A percentile compares a stretch with the other conserved stretches of the same genome.
These are phyloP conservation scores for Decapterus maruadsi DNA, from an alignment of 2,797 vertebrate genomes.

Conservation along the genomic window DNA sequence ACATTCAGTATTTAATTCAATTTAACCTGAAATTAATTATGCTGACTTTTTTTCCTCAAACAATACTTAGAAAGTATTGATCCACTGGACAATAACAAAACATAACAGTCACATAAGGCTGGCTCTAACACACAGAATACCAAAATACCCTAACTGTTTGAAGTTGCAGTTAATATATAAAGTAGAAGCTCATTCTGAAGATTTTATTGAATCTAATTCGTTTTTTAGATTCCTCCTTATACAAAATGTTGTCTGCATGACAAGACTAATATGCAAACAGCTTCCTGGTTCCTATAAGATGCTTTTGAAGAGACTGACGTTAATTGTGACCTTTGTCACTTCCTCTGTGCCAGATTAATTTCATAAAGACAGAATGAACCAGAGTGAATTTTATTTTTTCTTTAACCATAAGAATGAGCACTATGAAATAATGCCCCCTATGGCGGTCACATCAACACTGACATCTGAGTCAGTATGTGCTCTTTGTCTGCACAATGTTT, in stretches of 20 bases:
- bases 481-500: not conserved
- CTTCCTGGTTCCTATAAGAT: constrained; percentile 26
- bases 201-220: too few species aligned
- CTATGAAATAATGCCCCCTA: not conserved
- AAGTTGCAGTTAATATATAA: not conserved
- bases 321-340: constrained; percentile 36
- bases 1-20: not conserved
- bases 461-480: not conserved
- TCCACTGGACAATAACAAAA: not conserved
- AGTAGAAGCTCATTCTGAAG: too few species aligned
- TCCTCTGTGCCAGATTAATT: constrained; percentile 34
- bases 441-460: not conserved
- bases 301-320: constrained; percentile 12
- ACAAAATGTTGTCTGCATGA: too few species aligned
- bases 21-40: not conserved
- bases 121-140: too few species aligned
- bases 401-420: not conserved
- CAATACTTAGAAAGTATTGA: not conserved
- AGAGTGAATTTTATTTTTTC: not conserved
- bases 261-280: not conserved
- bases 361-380: constrained; percentile 1
- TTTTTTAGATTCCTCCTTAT: too few species aligned
- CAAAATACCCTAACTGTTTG: not conserved
- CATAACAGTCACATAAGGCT: not conserved
- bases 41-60: not conserved